Base-by-base conservation (phyloP, 2,888 invertebrate species). In the Rhaphigaster nebulosa region DNA sequence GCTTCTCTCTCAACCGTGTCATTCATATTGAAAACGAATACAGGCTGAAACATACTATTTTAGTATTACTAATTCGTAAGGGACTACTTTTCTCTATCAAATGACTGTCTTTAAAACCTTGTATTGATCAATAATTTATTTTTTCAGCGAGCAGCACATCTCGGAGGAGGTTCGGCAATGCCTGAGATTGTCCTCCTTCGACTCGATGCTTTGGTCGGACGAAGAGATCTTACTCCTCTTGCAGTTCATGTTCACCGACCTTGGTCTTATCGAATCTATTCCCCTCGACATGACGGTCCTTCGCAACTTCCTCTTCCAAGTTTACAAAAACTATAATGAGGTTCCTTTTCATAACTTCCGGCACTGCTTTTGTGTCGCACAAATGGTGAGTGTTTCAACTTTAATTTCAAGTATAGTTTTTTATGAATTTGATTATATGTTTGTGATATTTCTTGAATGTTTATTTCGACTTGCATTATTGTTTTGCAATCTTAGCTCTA, bases 281-380 rank as follows among this genome's bases (percentile, higher is more conserved):
- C 96, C 96, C 94, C 96, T 97, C 93, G 96, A 96, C 93, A 95
- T 96, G 93, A 94, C 95, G 91, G 96, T 95, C 91, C 94, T 97
- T 92, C 95, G 96, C 92, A 96, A 96, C 93, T 97, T 96, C 94
- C 95, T 97, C 90, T 96, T 96, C 93, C 96, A 96, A 94, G 96
- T 96, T 92, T 97, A 96, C 94, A 96, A 96, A 94, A 96, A 96
- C 94, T 97, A 97, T 95, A 96, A 97, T 94, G 97, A 97, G 94
- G 97, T 97, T 93, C 97, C 97, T 92, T 97, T 97, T 94, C 97
- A 97, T 94, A 97, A 97, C 94, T 97, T 97, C 94, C 95, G 97
- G 92, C 97, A 97, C 93, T 97, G 97, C 94, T 97, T 97, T 94
- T 97, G 97, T 94, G 97, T 97, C 92, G 96, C 97, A 91, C 97